phyloP scores from a whole-genome alignment of 2,888 invertebrate species.

The Hoplodrina blanda region DNA sequence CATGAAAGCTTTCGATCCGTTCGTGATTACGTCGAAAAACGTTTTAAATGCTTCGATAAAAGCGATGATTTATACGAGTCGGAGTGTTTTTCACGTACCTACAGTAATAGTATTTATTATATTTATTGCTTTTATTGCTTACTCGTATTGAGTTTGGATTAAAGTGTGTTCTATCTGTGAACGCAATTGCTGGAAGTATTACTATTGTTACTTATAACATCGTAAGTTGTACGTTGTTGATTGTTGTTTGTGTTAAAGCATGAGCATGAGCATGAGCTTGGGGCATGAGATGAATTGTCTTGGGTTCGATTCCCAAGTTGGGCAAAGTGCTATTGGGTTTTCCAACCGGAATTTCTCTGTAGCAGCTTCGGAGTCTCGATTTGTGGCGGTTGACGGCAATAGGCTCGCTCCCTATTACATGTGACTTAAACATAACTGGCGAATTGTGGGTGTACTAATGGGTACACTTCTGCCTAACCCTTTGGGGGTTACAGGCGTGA shows the following conservation, averaged over 20 bases:
- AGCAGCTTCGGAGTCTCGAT: too few species aligned
- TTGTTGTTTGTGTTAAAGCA: constrained; percentile 7
- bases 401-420: too few species aligned
- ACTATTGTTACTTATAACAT: constrained; percentile 6
- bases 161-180: constrained; percentile 18
- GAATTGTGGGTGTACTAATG: too few species aligned
- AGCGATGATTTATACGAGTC: constrained; percentile 57
- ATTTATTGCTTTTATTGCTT: constrained; percentile 56
- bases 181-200: constrained; percentile 3
- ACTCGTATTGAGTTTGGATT: constrained; percentile 43
- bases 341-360: too few species aligned
- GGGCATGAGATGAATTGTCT: too few species aligned
- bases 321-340: too few species aligned
- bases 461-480: too few species aligned
- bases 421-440: too few species aligned
- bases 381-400: too few species aligned
- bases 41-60: constrained; percentile 68
- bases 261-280: too few species aligned
- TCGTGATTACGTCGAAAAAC: constrained; percentile 71
- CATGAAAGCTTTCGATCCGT: constrained; percentile 72
- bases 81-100: constrained; percentile 38
- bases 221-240: neutral
- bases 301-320: too few species aligned
- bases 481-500: too few species aligned
- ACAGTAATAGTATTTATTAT: constrained; percentile 51